These are phyloP conservation scores for Lochmaea crataegi DNA, from an alignment of 2,888 invertebrate genomes.

Conservation along the genomic window DNA sequence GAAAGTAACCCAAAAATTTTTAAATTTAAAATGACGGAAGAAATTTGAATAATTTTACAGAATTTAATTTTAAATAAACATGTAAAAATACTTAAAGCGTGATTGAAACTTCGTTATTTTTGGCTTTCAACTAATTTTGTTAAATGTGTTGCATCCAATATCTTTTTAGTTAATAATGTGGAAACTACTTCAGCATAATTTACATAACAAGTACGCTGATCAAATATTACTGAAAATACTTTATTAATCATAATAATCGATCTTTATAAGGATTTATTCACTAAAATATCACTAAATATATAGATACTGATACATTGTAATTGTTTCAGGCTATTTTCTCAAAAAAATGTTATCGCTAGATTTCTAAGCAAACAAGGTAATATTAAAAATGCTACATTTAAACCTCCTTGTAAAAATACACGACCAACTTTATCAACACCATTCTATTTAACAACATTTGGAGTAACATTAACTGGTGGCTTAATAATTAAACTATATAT, in stretches of 20 bases:
- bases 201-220: constrained; percentile 24
- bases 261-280: neutral
- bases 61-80: neutral
- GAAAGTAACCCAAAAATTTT: neutral
- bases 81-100: neutral
- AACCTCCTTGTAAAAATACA: constrained; percentile 14
- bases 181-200: constrained; percentile 32
- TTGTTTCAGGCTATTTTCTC: neutral
- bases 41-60: neutral
- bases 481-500: constrained; percentile 45
- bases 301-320: too few species aligned
- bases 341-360: neutral
- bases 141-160: neutral
- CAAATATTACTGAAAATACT: neutral
- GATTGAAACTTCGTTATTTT: neutral
- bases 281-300: neutral
- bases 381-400: constrained; percentile 20
- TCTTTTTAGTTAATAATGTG: constrained; percentile 23
- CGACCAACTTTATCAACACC: neutral
- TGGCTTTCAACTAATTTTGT: neutral
- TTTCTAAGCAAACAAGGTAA: constrained; percentile 1
- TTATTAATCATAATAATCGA: neutral
- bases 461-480: constrained; percentile 47
- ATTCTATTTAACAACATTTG: constrained; percentile 38
- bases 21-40: neutral